A percentile compares a stretch with the other conserved stretches of the same genome.
These are phyloP conservation scores for Hydriomena furcata DNA, from an alignment of 2,888 invertebrate genomes.

Conservation along the genomic window DNA sequence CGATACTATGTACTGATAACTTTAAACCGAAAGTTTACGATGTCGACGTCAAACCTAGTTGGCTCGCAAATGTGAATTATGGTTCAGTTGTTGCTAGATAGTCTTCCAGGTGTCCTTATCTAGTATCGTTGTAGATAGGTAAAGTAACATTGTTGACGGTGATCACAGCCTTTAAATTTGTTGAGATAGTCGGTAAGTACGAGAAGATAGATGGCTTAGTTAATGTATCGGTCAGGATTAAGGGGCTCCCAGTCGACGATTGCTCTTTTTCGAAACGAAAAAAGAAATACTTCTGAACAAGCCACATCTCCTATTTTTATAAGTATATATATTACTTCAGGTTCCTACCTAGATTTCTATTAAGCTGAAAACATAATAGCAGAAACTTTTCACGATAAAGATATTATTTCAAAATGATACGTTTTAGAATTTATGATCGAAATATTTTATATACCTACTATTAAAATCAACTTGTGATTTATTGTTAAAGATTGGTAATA, in stretches of 20 bases:
- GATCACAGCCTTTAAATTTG: conserved; percentile 21
- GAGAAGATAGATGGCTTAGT: conserved; percentile 12
- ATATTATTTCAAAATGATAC: too few relatives aligned
- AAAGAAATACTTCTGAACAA: too few relatives aligned
- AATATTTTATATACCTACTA: too few relatives aligned
- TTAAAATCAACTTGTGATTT: too few relatives aligned
- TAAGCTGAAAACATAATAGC: too few relatives aligned
- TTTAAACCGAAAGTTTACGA: not conserved
- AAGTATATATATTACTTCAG: too few relatives aligned
- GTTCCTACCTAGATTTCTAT: too few relatives aligned
- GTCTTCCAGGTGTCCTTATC: conserved; percentile 19
- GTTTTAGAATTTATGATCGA: too few relatives aligned
- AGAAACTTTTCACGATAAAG: too few relatives aligned
- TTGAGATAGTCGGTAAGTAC: conserved; percentile 23
- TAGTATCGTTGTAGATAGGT: conserved; percentile 11
- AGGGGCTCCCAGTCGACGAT: not conserved
- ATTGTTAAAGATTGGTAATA: too few relatives aligned
- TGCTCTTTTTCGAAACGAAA: conserved; percentile 4
- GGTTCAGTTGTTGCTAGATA: conserved; percentile 12
- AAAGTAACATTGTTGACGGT: conserved; percentile 10
- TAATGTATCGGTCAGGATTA: conserved; percentile 12
- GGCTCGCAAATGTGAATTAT: not conserved
- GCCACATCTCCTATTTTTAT: too few relatives aligned
- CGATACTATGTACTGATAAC: not conserved
- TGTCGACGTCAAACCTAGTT: not conserved